Evolutionary conservation across 30 jellyfish, hydroid and myxozoan genomes (phyloP), one percentile per base, ranked within the genome.

Genomic region (Pelagia noctiluca): DNA sequence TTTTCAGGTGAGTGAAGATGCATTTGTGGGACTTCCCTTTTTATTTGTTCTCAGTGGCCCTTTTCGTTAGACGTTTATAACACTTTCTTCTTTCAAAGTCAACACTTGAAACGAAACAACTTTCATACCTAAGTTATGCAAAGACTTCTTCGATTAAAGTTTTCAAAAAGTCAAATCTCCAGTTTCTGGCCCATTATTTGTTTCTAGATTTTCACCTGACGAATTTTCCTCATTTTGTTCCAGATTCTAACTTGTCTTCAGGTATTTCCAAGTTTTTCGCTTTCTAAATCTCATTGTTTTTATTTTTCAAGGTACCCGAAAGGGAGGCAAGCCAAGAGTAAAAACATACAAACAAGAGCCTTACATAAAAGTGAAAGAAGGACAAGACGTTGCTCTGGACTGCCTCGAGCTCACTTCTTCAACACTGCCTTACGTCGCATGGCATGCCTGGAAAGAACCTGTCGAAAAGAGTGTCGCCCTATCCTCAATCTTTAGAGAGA

Each of bases 311-410:
- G 98, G 96, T 60, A 80, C 77, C 36, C 67, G 93, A 30, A 74
- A 77, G 28, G 98, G 96, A 18, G 98, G 98, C n/a, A 96, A 96
- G 30, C 98, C 98, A 46, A 80, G 80, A 65, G 98, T 92, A 33
- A 86, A 68, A 29, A 82, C 98, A 2, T 76, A 62, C 81, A 92
- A 78, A 35, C 80, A 86, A 31, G 93, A 85, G 53, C 88, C 76
- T 8, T 57, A 61, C 60, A 57, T 76, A 46, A 84, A 78, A 33
- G 97, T 95, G n/a, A 72, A 61, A 25, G 89, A 36, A 18, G 98
- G 98, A 22, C 90, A 86, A 50, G 77, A 75, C 57, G 98, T 86
- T 5, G 54, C 95, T 18, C 81, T 92, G 23, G 97, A 92, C 29
- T 92, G 98, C 49, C 88, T 92, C 69, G 98, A 92, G 69, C 42